Evolutionary conservation across 2,113 vertebrate genomes (phyloP), one percentile per base, ranked within the genome.

Genomic region (Andinoacara biseriatus): DNA sequence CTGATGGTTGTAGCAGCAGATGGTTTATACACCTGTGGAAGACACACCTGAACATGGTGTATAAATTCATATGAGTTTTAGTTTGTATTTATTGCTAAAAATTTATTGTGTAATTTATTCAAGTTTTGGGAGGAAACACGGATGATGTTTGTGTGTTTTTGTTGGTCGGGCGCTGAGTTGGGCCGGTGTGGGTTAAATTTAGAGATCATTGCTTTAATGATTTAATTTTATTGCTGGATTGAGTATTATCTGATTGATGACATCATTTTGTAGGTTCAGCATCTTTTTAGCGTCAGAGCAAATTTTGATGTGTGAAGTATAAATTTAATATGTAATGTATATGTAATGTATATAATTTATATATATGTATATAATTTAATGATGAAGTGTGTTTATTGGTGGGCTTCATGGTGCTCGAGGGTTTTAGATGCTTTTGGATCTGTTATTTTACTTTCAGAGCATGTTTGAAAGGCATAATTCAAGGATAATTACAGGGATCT

Each of bases 401-500:
- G 63, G 22, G 5, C 63, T 49, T 67, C 40, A 10, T 18, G 40
- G 6, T 67, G 40, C 63, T 15, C 13, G 10, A 49, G 22, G 7
- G 40, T 46, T 67, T 46, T 18, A 67, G 1, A 4, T 18, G 8
- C 26, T n/a, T 0, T 2, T 46, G 3, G 10, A 40, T 10, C 3
- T 40, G 13, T 46, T 63, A 46, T 67, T 46, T 67, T 10, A 67
- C 63, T 40, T 46, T 26, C 63, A 67, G 38, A 46, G 40, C 10
- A 11, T 43, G 3, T 40, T 40, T 10, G 7, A 35, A 33, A 35
- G 33, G 7, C 14, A 0, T 63, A 38, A 9, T 40, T 63, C 13
- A 65, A 24, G 61, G 40, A 11, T 24, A 65, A 65, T 40, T 35
- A 15, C 15, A 24, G 4, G n/a, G 35, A 43, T 43, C 4, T 63